Percentiles rank a stretch among this genome's conserved stretches.
Evolutionary conservation across 2,797 vertebrate species (phyloP).

Genomic region (Allobates femoralis): DNA sequence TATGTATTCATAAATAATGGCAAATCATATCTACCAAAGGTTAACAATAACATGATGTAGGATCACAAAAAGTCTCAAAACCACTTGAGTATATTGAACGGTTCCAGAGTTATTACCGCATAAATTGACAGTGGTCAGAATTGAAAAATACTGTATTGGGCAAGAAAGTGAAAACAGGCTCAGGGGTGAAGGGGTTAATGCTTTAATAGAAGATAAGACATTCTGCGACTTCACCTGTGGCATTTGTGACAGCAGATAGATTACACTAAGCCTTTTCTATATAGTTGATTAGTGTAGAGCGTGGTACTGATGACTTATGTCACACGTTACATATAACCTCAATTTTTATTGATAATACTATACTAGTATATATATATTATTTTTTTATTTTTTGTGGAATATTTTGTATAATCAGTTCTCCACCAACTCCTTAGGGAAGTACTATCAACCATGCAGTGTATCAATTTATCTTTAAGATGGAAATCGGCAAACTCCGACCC

Average conservation of each 20-base stretch:
- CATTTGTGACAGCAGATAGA: background rate
- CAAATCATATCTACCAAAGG: too few relatives aligned
- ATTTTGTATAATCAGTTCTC: slow-evolving; percentile 3
- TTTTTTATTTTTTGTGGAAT: background rate
- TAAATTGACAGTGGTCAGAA: too few relatives aligned
- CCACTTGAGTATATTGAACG: background rate
- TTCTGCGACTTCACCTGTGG: background rate
- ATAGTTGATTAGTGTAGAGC: too few relatives aligned
- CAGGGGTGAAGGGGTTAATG: too few relatives aligned
- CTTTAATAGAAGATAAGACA: background rate
- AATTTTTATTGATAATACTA: background rate
- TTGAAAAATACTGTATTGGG: too few relatives aligned
- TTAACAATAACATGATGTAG: too few relatives aligned
- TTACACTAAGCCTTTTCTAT: background rate
- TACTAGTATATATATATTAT: background rate
- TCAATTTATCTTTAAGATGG: slow-evolving; percentile 36
- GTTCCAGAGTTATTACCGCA: too few relatives aligned
- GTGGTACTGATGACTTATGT: background rate
- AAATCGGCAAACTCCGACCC: slow-evolving; percentile 22
- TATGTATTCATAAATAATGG: too few relatives aligned
- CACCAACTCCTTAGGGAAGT: slow-evolving; percentile 28
- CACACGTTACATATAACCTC: background rate
- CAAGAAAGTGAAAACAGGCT: too few relatives aligned
- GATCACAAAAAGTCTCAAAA: too few relatives aligned
- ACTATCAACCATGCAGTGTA: slow-evolving; percentile 23